Percentiles rank a stretch among this genome's conserved stretches.
Evolutionary conservation across 2,888 invertebrate species (phyloP).

Genomic region (Sinelater perroti): DNA sequence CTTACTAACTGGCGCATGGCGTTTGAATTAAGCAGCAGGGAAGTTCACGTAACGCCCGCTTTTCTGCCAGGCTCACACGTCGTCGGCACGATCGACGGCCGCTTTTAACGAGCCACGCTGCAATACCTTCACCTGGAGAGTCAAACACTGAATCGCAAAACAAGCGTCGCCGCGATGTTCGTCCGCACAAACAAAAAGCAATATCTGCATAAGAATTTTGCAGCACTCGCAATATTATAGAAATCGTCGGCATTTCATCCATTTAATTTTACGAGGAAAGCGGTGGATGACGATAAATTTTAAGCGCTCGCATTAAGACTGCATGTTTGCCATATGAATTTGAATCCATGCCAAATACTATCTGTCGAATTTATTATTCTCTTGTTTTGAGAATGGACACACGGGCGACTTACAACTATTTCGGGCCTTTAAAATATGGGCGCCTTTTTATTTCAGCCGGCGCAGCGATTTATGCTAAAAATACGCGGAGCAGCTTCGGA

Average conservation of each 20-base stretch:
- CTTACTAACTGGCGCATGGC: slow-evolving; percentile 12
- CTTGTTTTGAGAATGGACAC: slow-evolving; percentile 47
- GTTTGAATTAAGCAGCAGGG: slow-evolving; percentile 13
- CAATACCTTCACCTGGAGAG: slow-evolving; percentile 21
- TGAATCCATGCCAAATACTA: slow-evolving; percentile 52
- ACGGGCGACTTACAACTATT: slow-evolving; percentile 38
- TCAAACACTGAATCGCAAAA: slow-evolving; percentile 20
- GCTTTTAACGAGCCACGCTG: too few relatives aligned
- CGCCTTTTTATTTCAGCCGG: slow-evolving; percentile 26
- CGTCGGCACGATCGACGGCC: too few relatives aligned
- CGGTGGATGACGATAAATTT: slow-evolving; percentile 45
- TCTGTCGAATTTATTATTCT: slow-evolving; percentile 48
- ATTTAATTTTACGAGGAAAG: slow-evolving; percentile 36
- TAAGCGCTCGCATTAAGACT: slow-evolving; percentile 47
- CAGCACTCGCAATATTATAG: slow-evolving; percentile 20
- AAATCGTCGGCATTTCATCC: slow-evolving; percentile 27
- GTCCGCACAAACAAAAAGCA: slow-evolving; percentile 18
- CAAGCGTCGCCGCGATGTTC: slow-evolving; percentile 15
- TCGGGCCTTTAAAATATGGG: slow-evolving; percentile 32
- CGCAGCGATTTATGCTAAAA: slow-evolving; percentile 23
- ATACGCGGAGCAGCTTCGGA: slow-evolving; percentile 18
- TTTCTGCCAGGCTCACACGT: too few relatives aligned
- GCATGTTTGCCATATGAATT: slow-evolving; percentile 50
- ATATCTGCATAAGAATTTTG: slow-evolving; percentile 19
- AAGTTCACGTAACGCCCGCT: slow-evolving; percentile 13